Percentiles rank a stretch among this genome's conserved stretches.
These are phyloP conservation scores for Capromys pilorides DNA, from an alignment of 2,797 vertebrate genomes.

Conservation along the genomic window DNA sequence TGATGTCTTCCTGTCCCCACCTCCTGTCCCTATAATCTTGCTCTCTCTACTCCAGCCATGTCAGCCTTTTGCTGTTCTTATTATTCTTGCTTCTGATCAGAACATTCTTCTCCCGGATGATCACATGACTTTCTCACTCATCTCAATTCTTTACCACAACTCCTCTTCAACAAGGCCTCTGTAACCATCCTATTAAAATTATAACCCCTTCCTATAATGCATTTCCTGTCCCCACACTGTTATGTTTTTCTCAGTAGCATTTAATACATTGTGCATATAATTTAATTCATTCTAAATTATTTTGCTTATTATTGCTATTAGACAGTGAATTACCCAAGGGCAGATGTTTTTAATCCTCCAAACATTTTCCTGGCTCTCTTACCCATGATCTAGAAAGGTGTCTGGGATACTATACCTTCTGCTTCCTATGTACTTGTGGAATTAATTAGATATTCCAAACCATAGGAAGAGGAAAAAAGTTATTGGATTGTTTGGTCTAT, in stretches of 20 bases:
- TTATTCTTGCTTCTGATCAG: background rate
- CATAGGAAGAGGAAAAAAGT: background rate
- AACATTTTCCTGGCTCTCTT: background rate
- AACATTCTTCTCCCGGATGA: background rate
- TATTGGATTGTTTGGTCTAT: background rate
- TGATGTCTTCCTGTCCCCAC: background rate
- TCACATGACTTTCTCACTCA: background rate
- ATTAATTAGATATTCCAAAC: background rate
- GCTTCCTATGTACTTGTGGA: background rate
- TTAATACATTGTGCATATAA: background rate
- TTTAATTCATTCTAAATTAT: background rate
- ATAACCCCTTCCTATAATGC: background rate
- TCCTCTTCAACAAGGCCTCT: background rate
- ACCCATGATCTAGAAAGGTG: background rate
- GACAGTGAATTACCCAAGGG: background rate
- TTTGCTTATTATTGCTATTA: background rate
- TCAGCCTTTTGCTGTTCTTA: background rate
- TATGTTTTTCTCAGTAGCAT: constrained; percentile 2
- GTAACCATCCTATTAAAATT: background rate
- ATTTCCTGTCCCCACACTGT: background rate
- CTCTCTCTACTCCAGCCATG: background rate
- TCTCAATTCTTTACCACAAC: background rate
- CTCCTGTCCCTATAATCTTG: fast-evolving
- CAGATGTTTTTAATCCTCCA: background rate
- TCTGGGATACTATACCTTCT: background rate